Conservation (phyloP, 1,140 invertebrate genomes). For the Thaumetopoea pityocampa region DNA sequence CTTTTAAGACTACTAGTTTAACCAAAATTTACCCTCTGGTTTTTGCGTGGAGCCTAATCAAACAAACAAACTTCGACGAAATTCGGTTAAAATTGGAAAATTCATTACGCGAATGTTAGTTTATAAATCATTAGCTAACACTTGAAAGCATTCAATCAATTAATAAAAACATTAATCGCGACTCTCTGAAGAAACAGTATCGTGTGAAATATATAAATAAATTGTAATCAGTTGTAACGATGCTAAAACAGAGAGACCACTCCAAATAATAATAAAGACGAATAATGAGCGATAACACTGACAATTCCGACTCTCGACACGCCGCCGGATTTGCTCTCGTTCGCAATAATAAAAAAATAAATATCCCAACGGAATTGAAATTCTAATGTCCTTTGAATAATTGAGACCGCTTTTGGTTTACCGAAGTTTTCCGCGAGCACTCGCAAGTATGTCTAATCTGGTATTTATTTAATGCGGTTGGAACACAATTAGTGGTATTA, state of each 20-base stretch:
- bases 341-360: constrained; percentile 30
- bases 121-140: no score
- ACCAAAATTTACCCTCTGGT: no score
- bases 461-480: constrained; percentile 6
- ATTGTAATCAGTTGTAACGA: background rate
- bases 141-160: no score
- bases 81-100: no score
- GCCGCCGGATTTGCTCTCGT: constrained; percentile 17
- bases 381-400: constrained; percentile 41
- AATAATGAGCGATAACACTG: constrained; percentile 25
- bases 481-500: no score
- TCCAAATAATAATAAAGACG: constrained; percentile 15
- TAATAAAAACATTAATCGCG: no score
- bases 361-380: constrained; percentile 33
- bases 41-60: no score
- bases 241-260: constrained; percentile 6
- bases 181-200: no score
- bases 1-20: no score
- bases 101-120: no score
- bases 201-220: no score
- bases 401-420: constrained; percentile 26
- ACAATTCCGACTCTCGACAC: constrained; percentile 12
- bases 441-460: constrained; percentile 10
- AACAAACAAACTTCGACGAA: no score
- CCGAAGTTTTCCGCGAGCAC: constrained; percentile 11